Evolutionary conservation across 2,797 vertebrate species (phyloP).

Genomic region (Capromys pilorides): DNA sequence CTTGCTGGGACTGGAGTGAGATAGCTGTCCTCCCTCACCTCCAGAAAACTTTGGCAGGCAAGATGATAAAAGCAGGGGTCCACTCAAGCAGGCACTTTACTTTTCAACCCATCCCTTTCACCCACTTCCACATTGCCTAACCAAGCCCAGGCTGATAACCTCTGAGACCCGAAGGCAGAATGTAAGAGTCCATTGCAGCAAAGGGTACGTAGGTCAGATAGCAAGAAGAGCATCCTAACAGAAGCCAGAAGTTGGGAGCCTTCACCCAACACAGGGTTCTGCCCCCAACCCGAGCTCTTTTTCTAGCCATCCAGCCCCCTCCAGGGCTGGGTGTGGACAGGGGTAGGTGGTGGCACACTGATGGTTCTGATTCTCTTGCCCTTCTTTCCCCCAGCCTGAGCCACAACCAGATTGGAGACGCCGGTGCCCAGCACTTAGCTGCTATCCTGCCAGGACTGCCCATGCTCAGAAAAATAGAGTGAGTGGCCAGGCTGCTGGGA

Average conservation of each 20-base stretch:
- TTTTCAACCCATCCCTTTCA: background rate
- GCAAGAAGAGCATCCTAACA: background rate
- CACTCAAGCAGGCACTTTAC: background rate
- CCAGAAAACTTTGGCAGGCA: background rate
- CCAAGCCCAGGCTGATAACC: background rate
- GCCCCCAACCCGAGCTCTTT: background rate
- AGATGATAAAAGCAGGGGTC: background rate
- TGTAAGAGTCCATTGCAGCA: background rate
- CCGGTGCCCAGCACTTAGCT: conserved; percentile 85
- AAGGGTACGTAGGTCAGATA: background rate
- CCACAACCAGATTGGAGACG: conserved; percentile 86
- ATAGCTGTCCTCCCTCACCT: conserved; percentile 31
- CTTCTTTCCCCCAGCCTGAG: conserved; percentile 87
- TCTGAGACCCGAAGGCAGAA: background rate
- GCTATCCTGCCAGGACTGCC: conserved; percentile 85
- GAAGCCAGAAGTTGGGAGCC: background rate
- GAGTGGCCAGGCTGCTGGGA: background rate
- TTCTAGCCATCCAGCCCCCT: background rate
- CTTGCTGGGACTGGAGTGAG: conserved; percentile 89
- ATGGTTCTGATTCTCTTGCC: background rate
- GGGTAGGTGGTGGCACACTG: background rate
- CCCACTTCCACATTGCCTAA: background rate
- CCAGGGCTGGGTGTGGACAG: background rate
- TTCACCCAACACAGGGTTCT: background rate
- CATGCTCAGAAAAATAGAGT: conserved; percentile 88